Evolutionary conservation across 2,113 vertebrate species (phyloP), one percentile per base, ranked within the genome.

Genomic region (Gymnorhina tibicen): DNA sequence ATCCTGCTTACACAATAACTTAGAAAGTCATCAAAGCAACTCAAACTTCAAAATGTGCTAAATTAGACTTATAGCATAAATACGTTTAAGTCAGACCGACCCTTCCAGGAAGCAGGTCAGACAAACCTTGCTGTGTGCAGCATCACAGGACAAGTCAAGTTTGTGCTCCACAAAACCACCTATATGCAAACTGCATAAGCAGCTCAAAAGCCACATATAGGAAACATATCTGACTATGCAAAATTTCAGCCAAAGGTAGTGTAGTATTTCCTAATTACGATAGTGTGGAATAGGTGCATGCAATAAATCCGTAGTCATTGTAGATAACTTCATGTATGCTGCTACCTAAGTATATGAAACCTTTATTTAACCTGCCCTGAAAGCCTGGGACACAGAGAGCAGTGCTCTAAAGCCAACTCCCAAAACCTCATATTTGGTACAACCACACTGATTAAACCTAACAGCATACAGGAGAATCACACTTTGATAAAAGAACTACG

Each of bases 81-180:
- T 52, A 69, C 0, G 6, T 24, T 41, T 27, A 87, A 68, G 37
- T 52, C 30, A 27, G 28, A 24, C 27, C 0, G 0, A 20, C 39
- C 76, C 46, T n/a, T 85, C 60, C 44, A 19, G 32, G 81, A 87
- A 79, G 27, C 28, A 35, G 30, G 52, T 87, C 60, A 87, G 52
- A 87, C 30, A 74, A 30, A 33, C 35, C 27, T 62, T 26, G 50
- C 14, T 47, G 13, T 21, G 28, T 53, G 24, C 58, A 76, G 26
- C 37, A 35, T 33, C 15, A 68, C 24, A 56, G 33, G 58, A 52
- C 24, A 39, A 73, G 26, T 33, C 30, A 69, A 69, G 37, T 58
- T 19, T 46, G 55, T 41, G 37, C 20, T 37, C n/a, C 23, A 83
- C 39, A 76, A 67, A 83, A 33, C 17, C 44, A 85, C 13, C n/a